Evolutionary conservation across 1,140 invertebrate genomes (phyloP), one percentile per base, ranked within the genome.

Genomic region (Nilaparvata lugens): DNA sequence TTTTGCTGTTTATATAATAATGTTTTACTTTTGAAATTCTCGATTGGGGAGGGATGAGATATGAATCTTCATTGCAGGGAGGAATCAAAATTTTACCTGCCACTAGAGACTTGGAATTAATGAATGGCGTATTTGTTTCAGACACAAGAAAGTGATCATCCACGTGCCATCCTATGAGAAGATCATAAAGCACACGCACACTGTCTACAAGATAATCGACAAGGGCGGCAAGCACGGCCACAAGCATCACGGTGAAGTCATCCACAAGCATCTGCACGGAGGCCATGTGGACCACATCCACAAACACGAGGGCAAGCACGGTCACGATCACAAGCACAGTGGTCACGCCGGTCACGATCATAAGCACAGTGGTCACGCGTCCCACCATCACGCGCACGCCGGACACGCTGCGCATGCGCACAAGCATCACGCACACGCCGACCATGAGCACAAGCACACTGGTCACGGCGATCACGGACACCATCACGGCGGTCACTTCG

Each of bases 111-210:
- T n/a, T n/a, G n/a, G n/a, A n/a, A n/a, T n/a, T n/a, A n/a, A n/a
- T n/a, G n/a, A n/a, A n/a, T n/a, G n/a, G n/a, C n/a, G n/a, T n/a
- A n/a, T n/a, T n/a, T n/a, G n/a, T 63, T 63, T 13, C 62, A 64
- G 62, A 14, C 62, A 64, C 58, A 65, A 65, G 42, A 82, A 83
- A 62, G 80, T 83, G 2, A 74, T 81, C 0, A 81, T 83, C 43
- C 79, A 82, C 65, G 76, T 84, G 19, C 81, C 81, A 2, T 79
- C 79, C 59, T 78, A 77, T 58, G 74, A 82, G 61, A 83, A 83
- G 70, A 81, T 79, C 62, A 75, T 83, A 52, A 83, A 83, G 62
- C 82, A 84, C 63, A 81, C 79, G 0, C 82, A 83, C 66, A 83
- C 81, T 0, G 74, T 84, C 9, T 82, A 79, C 66, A 83, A 82